Conservation (phyloP, 2,888 invertebrate genomes). For the Clistopyga incitator region DNA sequence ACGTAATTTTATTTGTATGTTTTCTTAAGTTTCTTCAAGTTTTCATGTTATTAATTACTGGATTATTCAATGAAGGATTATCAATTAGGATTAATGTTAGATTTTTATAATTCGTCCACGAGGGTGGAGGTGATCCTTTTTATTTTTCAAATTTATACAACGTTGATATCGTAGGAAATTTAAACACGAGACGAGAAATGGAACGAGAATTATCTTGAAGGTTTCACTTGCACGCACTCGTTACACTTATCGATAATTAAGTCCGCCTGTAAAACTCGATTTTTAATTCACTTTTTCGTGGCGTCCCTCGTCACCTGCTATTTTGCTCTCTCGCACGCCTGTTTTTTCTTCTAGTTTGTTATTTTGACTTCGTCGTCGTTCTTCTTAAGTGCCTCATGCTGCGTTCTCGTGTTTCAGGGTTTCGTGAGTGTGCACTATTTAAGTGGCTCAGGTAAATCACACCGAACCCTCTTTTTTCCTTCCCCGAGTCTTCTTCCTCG, state of each 20-base stretch:
- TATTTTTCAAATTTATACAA: constrained; percentile 42
- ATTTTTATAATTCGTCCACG: constrained; percentile 43
- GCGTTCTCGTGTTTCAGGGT: constrained; percentile 54
- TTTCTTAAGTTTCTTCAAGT: background rate
- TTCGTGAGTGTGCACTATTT: constrained; percentile 59
- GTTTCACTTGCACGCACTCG: constrained; percentile 33
- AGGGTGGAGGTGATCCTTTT: constrained; percentile 18
- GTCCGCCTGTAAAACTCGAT: constrained; percentile 31
- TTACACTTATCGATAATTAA: constrained; percentile 18
- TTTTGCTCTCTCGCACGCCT: background rate
- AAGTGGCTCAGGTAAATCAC: constrained; percentile 61
- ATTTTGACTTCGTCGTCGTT: constrained; percentile 29
- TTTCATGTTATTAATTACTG: constrained; percentile 39
- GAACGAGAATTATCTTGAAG: constrained; percentile 41
- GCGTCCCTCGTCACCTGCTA: constrained; percentile 12
- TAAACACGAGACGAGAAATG: constrained; percentile 28
- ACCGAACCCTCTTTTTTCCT: constrained; percentile 32
- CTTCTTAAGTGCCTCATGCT: constrained; percentile 17
- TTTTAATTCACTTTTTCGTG: constrained; percentile 18
- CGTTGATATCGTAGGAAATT: constrained; percentile 50
- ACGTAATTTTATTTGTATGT: constrained; percentile 36
- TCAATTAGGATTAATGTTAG: constrained; percentile 44
- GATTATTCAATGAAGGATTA: constrained; percentile 50
- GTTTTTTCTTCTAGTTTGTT: constrained; percentile 6
- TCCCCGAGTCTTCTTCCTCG: constrained; percentile 27